Percentiles rank a stretch among this genome's conserved stretches.
phyloP scores from a whole-genome alignment of 1,140 invertebrate genomes.

The Drosophila nigromelanica region DNA sequence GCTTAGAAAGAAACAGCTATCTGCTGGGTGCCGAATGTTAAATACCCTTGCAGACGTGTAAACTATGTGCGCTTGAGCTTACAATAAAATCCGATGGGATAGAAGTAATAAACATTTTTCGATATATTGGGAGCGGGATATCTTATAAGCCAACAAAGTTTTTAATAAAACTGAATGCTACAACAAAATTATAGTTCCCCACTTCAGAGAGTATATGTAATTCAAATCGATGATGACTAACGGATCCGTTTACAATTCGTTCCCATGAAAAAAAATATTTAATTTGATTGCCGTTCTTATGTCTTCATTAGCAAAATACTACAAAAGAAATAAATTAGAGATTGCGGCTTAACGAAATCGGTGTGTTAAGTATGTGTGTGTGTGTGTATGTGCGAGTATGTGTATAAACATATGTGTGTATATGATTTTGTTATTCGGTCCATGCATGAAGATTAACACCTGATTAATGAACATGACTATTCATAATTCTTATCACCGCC shows the following conservation, averaged over 20 bases:
- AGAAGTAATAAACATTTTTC: no score
- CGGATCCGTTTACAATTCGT: conserved; percentile 68
- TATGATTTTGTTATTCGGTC: conserved; percentile 12
- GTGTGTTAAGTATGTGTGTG: not conserved
- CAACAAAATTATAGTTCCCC: not conserved
- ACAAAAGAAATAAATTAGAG: conserved; percentile 75
- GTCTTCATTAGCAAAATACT: conserved; percentile 81
- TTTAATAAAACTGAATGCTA: no score
- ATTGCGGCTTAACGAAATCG: conserved; percentile 41
- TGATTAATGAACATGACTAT: conserved; percentile 78
- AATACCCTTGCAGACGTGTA: no score
- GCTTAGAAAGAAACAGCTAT: not conserved
- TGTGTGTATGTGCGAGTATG: not conserved
- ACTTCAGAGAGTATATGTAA: no score
- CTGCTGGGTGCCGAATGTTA: no score
- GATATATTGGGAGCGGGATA: no score
- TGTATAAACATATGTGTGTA: not conserved
- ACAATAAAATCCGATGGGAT: no score
- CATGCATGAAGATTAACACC: conserved; percentile 69
- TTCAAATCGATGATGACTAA: conserved; percentile 56
- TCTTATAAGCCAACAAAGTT: no score
- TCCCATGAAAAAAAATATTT: conserved; percentile 80
- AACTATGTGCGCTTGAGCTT: no score
- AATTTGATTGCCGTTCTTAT: conserved; percentile 83
- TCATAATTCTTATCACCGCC: conserved; percentile 69